Percentiles rank a stretch among this genome's conserved stretches.
phyloP scores from a whole-genome alignment of 2,888 invertebrate genomes.

The Lysandra bellargus region DNA sequence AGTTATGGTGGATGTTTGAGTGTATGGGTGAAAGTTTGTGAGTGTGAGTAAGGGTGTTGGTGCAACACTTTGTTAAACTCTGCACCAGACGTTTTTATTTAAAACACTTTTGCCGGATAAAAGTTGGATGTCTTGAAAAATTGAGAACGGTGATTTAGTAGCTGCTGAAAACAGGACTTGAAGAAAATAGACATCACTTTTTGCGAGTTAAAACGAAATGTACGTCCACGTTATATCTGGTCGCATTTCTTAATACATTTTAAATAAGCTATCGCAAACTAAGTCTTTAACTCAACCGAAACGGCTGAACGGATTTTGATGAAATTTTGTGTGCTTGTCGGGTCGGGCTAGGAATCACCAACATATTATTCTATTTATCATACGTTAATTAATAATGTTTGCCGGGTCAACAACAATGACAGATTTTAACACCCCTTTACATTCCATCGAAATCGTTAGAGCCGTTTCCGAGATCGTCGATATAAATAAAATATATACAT shows the following conservation, averaged over 20 bases:
- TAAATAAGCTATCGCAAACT: not conserved
- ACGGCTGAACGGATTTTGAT: not conserved
- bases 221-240: not conserved
- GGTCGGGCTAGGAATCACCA: no score
- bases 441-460: no score
- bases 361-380: no score
- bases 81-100: slow-evolving; percentile 21
- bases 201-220: not conserved
- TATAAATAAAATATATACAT: no score
- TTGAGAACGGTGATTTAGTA: slow-evolving; percentile 8
- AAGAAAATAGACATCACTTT: slow-evolving; percentile 1
- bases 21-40: not conserved
- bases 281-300: not conserved
- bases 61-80: slow-evolving; percentile 29
- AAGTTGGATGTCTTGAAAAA: slow-evolving; percentile 17
- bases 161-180: not conserved
- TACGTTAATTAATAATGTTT: no score
- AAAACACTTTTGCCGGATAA: slow-evolving; percentile 20
- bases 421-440: no score
- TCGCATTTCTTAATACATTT: not conserved
- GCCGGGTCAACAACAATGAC: no score
- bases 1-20: not conserved
- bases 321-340: no score
- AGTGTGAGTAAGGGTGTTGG: not conserved
- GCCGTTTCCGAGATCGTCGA: no score